Evolutionary conservation across 2,113 vertebrate genomes (phyloP).

Genomic region (Phaethon lepturus): DNA sequence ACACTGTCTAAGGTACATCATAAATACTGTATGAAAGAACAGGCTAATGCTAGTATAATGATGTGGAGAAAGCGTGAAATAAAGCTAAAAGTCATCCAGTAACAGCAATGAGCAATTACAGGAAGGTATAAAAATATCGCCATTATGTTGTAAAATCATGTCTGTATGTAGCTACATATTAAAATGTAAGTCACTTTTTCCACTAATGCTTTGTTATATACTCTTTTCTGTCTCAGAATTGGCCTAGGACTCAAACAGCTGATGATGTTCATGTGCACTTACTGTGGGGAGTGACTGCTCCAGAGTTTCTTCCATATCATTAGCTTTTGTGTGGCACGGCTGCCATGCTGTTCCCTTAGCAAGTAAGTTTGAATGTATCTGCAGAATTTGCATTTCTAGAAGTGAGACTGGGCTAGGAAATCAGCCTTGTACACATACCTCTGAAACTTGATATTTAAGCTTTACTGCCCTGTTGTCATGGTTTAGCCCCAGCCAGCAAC

Average conservation of each 20-base stretch:
- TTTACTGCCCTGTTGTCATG: not conserved
- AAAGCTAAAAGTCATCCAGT: not conserved
- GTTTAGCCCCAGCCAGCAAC: too few relatives aligned
- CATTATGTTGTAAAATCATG: not conserved
- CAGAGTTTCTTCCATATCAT: not conserved
- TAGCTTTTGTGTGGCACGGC: not conserved
- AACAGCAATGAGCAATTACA: not conserved
- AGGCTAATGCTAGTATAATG: not conserved
- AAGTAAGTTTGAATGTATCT: not conserved
- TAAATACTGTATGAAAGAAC: not conserved
- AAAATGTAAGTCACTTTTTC: not conserved
- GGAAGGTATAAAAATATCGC: not conserved
- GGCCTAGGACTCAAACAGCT: not conserved
- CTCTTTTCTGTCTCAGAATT: not conserved
- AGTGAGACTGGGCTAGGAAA: not conserved
- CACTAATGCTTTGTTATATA: not conserved
- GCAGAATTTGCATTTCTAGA: not conserved
- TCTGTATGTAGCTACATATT: not conserved
- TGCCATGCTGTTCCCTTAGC: not conserved
- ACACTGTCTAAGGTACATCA: not conserved
- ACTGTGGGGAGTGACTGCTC: rapidly evolving
- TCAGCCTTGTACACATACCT: not conserved
- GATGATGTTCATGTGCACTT: rapidly evolving
- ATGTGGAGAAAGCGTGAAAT: not conserved
- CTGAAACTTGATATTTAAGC: not conserved